phyloP scores from a whole-genome alignment of 2,888 invertebrate genomes.

The Rhingia rostrata region DNA sequence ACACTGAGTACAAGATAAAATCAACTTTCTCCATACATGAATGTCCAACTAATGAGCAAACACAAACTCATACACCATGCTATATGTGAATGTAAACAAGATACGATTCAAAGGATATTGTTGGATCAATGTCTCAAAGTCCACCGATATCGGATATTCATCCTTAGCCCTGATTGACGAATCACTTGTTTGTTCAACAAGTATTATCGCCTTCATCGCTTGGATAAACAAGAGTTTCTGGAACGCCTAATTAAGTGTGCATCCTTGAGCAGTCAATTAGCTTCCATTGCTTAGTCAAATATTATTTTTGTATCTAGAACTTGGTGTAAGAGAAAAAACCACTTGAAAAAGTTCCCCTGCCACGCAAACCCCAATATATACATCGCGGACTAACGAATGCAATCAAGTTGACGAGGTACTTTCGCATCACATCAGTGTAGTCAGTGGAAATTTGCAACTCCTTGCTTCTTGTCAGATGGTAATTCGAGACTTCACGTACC shows the following conservation, averaged over 20 bases:
- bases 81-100: neutral
- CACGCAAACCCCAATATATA: neutral
- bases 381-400: neutral
- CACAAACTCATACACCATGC: neutral
- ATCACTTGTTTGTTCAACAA: conserved; percentile 49
- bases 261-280: conserved; percentile 26
- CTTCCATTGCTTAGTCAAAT: conserved; percentile 14
- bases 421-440: conserved; percentile 11
- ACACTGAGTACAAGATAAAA: too few relatives aligned
- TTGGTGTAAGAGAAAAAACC: conserved; percentile 22
- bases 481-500: conserved; percentile 20
- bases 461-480: conserved; percentile 15
- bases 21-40: neutral
- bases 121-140: neutral
- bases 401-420: neutral
- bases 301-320: conserved; percentile 31
- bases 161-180: conserved; percentile 33
- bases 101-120: neutral
- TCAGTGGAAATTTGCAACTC: conserved; percentile 28
- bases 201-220: conserved; percentile 19
- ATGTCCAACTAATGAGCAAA: neutral
- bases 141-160: conserved; percentile 5
- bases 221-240: neutral
- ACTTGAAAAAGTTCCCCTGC: neutral
- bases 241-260: conserved; percentile 42